Base-by-base conservation (phyloP, 2,888 invertebrate genomes). In the Macropis europaea region DNA sequence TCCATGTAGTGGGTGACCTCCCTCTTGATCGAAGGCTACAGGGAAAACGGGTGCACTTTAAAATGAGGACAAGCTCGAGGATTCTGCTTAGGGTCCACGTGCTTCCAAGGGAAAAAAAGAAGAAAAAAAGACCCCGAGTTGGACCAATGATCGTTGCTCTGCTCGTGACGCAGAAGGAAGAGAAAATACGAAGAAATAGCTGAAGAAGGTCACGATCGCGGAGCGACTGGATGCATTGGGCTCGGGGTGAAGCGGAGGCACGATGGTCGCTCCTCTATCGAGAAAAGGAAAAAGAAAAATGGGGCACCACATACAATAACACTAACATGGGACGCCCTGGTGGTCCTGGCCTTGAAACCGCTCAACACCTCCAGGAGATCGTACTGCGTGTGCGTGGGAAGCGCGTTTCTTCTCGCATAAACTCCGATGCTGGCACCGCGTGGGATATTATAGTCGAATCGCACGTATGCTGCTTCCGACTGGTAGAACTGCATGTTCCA, bases 401-500 rank as follows among this genome's bases (percentile, higher is more conserved):
- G 91, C 42, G 97, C 97, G 88, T 98, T 98, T 83, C 97, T 93
- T 81, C 99, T 92, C 1, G 97, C 98, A 88, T 99, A 98, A 13
- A 99, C 95, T 40, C 98, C 99, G 89, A 99, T 96, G 82, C 96
- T 97, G 42, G 97, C 96, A 53, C 97, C 97, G 76, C 97, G 92
- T 1, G 97, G 96, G 87, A 97, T 97, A 90, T 95, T 95, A 90
- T 98, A 97, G 91, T 98, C 97, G 90, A 98, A 98, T 89, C 96
- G 96, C 56, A 99, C 96, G 91, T 97, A 97, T 47, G 97, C 95
- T 59, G 97, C 95, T 91, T 97, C 96, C 71, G 96, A 96, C 91
- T 98, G 97, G 91, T 96, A 97, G 91, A 99, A 98, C 91, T 97
- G 97, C 94, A 97, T 96, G 91, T 97, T 97, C 98, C 98, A 98